Evolutionary conservation across 2,888 invertebrate species (phyloP).

Genomic region (Lasius platythorax): DNA sequence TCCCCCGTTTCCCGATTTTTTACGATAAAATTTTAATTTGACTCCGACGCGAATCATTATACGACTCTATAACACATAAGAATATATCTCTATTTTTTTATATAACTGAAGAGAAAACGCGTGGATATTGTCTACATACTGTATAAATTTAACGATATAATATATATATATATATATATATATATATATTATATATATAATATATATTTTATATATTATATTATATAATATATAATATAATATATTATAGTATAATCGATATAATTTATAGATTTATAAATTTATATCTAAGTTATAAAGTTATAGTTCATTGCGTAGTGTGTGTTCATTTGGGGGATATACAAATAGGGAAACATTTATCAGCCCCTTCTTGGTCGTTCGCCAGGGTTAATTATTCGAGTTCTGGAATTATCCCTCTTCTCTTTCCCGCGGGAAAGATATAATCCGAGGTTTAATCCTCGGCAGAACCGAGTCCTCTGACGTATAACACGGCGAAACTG

Average conservation of each 20-base stretch:
- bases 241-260: too few species aligned
- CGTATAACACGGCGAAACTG: conserved; percentile 20
- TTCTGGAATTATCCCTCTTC: conserved; percentile 41
- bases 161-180: too few species aligned
- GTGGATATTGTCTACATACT: not conserved
- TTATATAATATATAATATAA: too few species aligned
- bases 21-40: not conserved
- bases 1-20: not conserved
- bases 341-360: conserved; percentile 23
- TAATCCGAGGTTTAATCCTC: conserved; percentile 43
- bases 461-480: conserved; percentile 19
- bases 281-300: conserved; percentile 19
- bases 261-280: not conserved
- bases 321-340: not conserved
- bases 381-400: conserved; percentile 46
- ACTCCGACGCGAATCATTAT: not conserved
- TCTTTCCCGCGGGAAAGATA: conserved; percentile 48
- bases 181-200: too few species aligned
- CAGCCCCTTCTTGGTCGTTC: conserved; percentile 23
- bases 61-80: not conserved
- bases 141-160: too few species aligned
- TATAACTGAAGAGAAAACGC: not conserved
- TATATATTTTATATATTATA: too few species aligned
- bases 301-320: conserved; percentile 24
- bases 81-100: not conserved